These are phyloP conservation scores for Triplophysa dalaica DNA, from an alignment of 2,113 vertebrate genomes.

Conservation along the genomic window DNA sequence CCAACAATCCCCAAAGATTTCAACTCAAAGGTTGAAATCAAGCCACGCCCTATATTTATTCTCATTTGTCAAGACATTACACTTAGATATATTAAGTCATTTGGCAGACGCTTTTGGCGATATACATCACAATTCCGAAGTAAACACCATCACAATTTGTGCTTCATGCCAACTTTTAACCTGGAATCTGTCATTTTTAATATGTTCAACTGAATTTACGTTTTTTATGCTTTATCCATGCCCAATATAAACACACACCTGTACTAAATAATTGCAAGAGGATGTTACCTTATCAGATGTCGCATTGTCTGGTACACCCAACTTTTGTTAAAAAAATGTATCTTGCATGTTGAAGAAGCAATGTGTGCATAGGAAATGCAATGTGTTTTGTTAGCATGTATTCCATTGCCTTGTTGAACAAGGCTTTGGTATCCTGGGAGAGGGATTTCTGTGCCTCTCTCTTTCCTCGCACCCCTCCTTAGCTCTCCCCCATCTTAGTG, in stretches of 20 bases:
- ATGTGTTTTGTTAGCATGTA: slow-evolving; percentile 53
- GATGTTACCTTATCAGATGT: slow-evolving; percentile 24
- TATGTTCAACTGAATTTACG: not conserved
- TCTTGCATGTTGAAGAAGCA: slow-evolving; percentile 45
- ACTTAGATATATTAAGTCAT: no score
- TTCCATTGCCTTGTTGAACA: slow-evolving; percentile 54
- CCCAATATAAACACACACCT: not conserved
- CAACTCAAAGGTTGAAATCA: no score
- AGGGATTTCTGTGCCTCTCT: slow-evolving; percentile 36
- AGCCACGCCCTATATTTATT: no score
- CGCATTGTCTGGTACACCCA: slow-evolving; percentile 1
- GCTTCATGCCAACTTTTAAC: no score
- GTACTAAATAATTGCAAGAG: slow-evolving; percentile 22
- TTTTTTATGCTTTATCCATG: not conserved
- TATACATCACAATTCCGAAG: no score
- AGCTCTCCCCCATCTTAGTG: slow-evolving; percentile 51
- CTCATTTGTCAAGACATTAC: no score
- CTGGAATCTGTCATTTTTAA: no score
- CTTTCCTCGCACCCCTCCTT: slow-evolving; percentile 14
- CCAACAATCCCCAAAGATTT: no score
- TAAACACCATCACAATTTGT: no score
- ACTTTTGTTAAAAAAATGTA: slow-evolving; percentile 44
- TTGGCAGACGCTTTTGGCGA: no score
- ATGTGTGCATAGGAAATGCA: slow-evolving; percentile 52
- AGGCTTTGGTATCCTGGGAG: slow-evolving; percentile 49